Evolutionary conservation across 2,797 vertebrate species (phyloP).

Genomic region (Acropternis orthonyx): DNA sequence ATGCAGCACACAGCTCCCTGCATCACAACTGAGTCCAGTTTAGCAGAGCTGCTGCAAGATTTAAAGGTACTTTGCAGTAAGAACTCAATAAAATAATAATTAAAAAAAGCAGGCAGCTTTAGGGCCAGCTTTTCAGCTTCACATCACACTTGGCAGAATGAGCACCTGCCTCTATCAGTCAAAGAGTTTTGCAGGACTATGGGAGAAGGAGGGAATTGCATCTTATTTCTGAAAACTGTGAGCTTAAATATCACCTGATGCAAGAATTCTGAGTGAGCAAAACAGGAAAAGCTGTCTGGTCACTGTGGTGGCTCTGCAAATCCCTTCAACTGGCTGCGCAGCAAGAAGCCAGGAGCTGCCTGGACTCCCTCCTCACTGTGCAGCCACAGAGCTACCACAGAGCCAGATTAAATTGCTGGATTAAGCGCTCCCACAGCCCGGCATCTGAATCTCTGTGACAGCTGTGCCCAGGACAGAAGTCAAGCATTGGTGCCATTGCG

Average conservation of each 20-base stretch:
- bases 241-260: neutral
- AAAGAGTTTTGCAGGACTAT: neutral
- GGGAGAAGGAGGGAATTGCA: neutral
- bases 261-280: neutral
- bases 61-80: neutral
- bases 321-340: conserved; percentile 22
- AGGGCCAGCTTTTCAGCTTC: neutral
- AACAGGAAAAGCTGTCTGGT: neutral
- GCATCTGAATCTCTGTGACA: conserved; percentile 26
- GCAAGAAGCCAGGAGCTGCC: neutral
- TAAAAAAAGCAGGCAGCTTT: neutral
- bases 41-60: neutral
- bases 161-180: neutral
- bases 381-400: neutral
- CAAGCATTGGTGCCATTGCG: neutral
- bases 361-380: neutral
- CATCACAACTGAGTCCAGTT: neutral
- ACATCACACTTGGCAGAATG: neutral
- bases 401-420: conserved; percentile 56
- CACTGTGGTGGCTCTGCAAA: neutral
- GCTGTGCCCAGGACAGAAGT: conserved; percentile 36
- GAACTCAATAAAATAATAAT: neutral
- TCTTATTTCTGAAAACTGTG: neutral
- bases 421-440: conserved; percentile 11
- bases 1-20: neutral